Percentiles rank a stretch among this genome's conserved stretches.
Evolutionary conservation across 2,888 invertebrate species (phyloP).

Genomic region (Aphodius granarius): DNA sequence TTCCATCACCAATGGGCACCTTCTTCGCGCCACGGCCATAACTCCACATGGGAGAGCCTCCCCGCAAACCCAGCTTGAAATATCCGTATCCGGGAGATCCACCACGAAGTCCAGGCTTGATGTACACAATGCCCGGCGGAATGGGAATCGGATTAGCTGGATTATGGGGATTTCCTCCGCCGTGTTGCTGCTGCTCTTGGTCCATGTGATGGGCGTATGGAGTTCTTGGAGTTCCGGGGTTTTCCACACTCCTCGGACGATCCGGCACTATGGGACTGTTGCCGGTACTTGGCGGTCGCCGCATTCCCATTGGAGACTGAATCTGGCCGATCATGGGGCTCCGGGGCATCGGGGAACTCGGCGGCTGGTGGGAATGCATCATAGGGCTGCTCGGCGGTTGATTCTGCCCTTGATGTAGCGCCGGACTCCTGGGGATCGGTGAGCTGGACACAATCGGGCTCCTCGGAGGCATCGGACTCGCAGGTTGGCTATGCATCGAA

Average conservation of each 20-base stretch:
- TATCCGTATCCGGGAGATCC: conserved; percentile 58
- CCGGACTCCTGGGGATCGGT: conserved; percentile 62
- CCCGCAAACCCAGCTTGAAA: conserved; percentile 59
- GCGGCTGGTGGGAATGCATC: conserved; percentile 55
- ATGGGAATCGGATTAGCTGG: conserved; percentile 62
- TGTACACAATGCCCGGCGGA: conserved; percentile 56
- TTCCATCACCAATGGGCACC: conserved; percentile 15
- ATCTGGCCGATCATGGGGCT: conserved; percentile 52
- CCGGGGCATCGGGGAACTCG: conserved; percentile 52
- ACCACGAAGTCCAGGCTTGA: conserved; percentile 65
- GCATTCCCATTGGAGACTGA: conserved; percentile 58
- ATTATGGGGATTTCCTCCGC: conserved; percentile 59
- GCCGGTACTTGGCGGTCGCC: conserved; percentile 59
- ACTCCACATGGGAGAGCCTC: conserved; percentile 65
- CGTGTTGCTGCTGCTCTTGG: conserved; percentile 37
- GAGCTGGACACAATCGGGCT: conserved; percentile 59
- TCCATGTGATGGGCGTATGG: conserved; percentile 42
- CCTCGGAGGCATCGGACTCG: conserved; percentile 54
- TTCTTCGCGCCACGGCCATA: conserved; percentile 37
- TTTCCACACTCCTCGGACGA: conserved; percentile 62
- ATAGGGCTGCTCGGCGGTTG: conserved; percentile 57
- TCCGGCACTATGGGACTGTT: conserved; percentile 61
- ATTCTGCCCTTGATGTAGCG: conserved; percentile 53
- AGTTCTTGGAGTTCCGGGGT: conserved; percentile 59
- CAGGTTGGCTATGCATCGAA: conserved; percentile 50